These are phyloP conservation scores for Hystrix brachyura DNA, from an alignment of 2,113 vertebrate genomes.

Conservation along the genomic window DNA sequence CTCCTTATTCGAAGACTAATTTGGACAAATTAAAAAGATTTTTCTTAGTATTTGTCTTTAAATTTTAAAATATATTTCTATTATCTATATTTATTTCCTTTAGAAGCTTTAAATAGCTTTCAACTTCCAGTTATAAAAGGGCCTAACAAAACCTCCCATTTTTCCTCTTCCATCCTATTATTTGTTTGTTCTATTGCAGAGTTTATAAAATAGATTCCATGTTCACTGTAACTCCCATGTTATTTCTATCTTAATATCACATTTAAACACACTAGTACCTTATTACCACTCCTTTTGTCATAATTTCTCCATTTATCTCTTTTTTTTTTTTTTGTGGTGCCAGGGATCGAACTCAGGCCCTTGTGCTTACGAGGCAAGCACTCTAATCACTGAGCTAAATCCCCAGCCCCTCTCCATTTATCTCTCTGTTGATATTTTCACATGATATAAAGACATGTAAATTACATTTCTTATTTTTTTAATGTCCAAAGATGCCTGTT, in stretches of 20 bases:
- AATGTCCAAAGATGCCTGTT: neutral
- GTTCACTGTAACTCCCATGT: neutral
- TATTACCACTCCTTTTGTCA: neutral
- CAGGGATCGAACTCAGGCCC: too few species aligned
- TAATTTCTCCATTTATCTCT: neutral
- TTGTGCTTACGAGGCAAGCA: too few species aligned
- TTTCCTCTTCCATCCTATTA: neutral
- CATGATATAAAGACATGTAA: neutral
- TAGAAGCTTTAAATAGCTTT: neutral
- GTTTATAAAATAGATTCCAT: neutral
- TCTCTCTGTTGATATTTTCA: neutral
- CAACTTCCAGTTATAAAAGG: neutral
- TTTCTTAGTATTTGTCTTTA: neutral
- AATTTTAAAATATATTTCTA: neutral
- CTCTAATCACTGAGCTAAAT: too few species aligned
- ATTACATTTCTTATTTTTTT: neutral
- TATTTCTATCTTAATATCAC: neutral
- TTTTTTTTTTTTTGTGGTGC: too few species aligned
- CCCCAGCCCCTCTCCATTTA: neutral
- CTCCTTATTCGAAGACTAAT: neutral
- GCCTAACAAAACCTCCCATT: neutral
- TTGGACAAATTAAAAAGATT: neutral
- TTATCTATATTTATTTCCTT: neutral
- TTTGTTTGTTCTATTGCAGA: slow-evolving; percentile 5
- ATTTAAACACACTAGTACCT: neutral